Evolutionary conservation across 2,797 vertebrate species (phyloP), one percentile per base, ranked within the genome.

Genomic region (Coregonus sp.): DNA sequence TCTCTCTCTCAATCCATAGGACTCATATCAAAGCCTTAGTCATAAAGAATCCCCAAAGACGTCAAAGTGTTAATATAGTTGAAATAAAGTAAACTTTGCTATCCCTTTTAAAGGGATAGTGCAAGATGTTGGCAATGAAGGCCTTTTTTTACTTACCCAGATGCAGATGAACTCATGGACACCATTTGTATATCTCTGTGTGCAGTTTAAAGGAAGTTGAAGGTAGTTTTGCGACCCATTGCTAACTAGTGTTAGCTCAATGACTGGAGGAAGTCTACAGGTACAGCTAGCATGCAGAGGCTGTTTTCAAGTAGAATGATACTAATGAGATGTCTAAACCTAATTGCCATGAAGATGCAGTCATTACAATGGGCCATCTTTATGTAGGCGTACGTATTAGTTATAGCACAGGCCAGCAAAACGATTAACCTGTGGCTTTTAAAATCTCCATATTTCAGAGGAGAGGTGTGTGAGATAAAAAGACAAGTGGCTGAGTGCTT

Each of bases 281-380:
- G 25, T 25, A 25, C 25, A 25, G 25, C 25, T 25, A 25, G 25
- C 25, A 25, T 25, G 25, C 25, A 25, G 25, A 25, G 25, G 25
- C 25, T 29, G 15, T 66, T 66, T 66, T 31, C 65, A 66, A 12
- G 31, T 66, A 12, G 65, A 66, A 31, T 20, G 65, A 29, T 66
- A 29, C 31, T 66, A 66, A 66, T 66, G 65, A 33, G 15, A 66
- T 66, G 65, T 66, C 29, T 7, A 66, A 66, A 66, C 65, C 65
- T 66, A 66, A 66, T 33, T 12, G 65, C 65, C 65, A 66, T 66
- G 65, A 66, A 66, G 31, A 52, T 29, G 29, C 65, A 66, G 65
- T 66, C 29, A 66, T 66, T 33, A 31, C 7, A 66, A 66, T 66
- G 65, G 65, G 25, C 25, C 25, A 66, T 66, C 29, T 31, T 31